Evolutionary conservation across 37 sponge, comb jelly and placozoan species (phyloP), one percentile per base, ranked within the genome.

Genomic region (Crambe crambe): DNA sequence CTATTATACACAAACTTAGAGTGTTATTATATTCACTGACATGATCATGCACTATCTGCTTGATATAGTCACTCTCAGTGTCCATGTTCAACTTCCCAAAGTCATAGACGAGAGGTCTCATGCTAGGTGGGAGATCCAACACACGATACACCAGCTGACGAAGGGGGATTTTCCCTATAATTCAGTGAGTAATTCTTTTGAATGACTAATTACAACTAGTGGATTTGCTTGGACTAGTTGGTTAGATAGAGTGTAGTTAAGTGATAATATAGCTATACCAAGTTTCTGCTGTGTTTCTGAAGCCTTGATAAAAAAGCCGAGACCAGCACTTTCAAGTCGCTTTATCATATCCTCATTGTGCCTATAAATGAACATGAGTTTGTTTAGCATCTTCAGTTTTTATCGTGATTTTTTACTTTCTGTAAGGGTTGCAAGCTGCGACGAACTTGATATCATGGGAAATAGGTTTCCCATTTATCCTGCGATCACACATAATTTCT

Each of bases 41-140:
- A 79, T 96, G 89, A 44, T 90, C 88, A 23, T 42, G 23, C 30
- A 96, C 97, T 26, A 96, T 96, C 75, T 91, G 80, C 29, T 44
- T 17, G 27, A 85, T 86, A 66, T 96, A 96, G 18, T 84, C 83
- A 26, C 56, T 34, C 72, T 96, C 97, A 47, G 83, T 93, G n/a
- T 39, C 72, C 3, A 57, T 42, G 43, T 72, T 79, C 29, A 98
- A 73, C 40, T 90, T 80, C 59, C 98, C 98, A 87, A 95, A 98
- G 89, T 98, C 98, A 93, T 95, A 98, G 26, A 98, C 93, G 20
- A 98, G 88, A 42, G 98, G 91, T 73, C 83, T 75, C 94, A 98
- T 85, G 41, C 96, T 92, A 40, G 93, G 91, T 66, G 98, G 98
- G 18, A 98, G 85, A 30, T 92, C 93, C 47, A 95, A 74, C 36